Percentiles rank a stretch among this genome's conserved stretches.
phyloP scores from a whole-genome alignment of 2,113 vertebrate species.

The Nothoprocta pentlandii region DNA sequence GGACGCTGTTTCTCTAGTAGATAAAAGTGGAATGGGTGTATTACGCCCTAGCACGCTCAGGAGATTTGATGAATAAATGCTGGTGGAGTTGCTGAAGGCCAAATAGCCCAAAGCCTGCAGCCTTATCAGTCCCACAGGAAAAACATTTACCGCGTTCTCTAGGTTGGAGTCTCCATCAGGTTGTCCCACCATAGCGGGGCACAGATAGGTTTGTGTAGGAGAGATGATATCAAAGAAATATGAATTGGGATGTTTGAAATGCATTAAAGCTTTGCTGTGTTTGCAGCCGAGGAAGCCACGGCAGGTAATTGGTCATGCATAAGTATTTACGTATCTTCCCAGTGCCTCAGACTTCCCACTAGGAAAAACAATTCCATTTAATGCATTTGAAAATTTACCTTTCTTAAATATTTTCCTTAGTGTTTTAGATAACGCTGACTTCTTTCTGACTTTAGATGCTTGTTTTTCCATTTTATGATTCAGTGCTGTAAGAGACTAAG shows the following conservation, averaged over 20 bases:
- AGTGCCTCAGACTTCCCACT: not conserved
- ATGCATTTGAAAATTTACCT: not conserved
- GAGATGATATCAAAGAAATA: not conserved
- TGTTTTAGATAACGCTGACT: not conserved
- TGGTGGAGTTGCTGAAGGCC: not conserved
- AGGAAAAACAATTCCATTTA: not conserved
- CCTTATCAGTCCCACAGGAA: not conserved
- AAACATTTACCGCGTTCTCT: not conserved
- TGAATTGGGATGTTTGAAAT: not conserved
- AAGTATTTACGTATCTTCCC: constrained; percentile 13
- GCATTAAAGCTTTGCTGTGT: not conserved
- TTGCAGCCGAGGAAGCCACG: not conserved
- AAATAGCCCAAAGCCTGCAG: not conserved
- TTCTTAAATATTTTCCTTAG: not conserved
- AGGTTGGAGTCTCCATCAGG: not conserved
- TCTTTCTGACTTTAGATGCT: not conserved
- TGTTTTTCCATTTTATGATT: not conserved
- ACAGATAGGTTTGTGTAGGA: not conserved
- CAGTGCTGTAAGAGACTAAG: constrained; percentile 7
- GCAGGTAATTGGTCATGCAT: not conserved
- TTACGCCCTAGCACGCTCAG: not conserved
- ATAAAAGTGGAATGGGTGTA: not conserved
- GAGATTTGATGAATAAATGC: not conserved
- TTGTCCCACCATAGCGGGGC: not conserved
- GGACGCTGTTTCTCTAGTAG: not conserved